Evolutionary conservation across 2,113 vertebrate species (phyloP), one percentile per base, ranked within the genome.

Genomic region (Aspiorhynchus laticeps): DNA sequence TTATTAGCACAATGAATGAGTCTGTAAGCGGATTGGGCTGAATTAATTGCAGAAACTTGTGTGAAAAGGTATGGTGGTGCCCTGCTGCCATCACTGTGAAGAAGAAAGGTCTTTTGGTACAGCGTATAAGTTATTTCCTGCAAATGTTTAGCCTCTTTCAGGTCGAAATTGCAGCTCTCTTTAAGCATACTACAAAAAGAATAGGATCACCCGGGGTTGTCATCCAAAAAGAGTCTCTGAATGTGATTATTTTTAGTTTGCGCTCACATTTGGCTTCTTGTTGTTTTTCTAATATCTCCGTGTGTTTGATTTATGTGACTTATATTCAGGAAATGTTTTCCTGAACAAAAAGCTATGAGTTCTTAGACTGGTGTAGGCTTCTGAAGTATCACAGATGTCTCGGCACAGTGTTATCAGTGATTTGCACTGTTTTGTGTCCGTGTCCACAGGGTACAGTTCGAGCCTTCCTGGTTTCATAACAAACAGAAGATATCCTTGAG

Each of bases 201-300:
- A 28, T 74, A 63, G 87, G 46, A 77, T 82, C 83, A 88, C 71
- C 46, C n/a, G 71, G 51, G 71, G 77, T 59, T 41, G n/a, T 41
- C 77, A 81, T 43, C 36, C 28, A 76, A 33, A 85, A 41, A 81
- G 61, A 36, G 48, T 61, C 3, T 33, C 10, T 43, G 24, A 51
- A 41, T 76, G 28, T 33, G 43, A 69, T 51, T 67, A 69, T 51
- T 82, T 46, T 67, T 31, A 9, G 24, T 61, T 80, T 80, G 17
- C 33, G 33, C 36, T 71, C 65, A n/a, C 46, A 71, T 71, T 83
- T 48, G 63, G 81, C 61, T 83, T 51, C 21, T 67, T 8, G 3
- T 2, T 15, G 17, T 48, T 71, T 83, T 48, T 83, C 9, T 83
- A 69, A 83, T 83, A 67, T 83, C 46, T 51, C 80, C 0, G 63